Base-by-base conservation (phyloP, 2,113 vertebrate species). In the Ramphastos sulfuratus region DNA sequence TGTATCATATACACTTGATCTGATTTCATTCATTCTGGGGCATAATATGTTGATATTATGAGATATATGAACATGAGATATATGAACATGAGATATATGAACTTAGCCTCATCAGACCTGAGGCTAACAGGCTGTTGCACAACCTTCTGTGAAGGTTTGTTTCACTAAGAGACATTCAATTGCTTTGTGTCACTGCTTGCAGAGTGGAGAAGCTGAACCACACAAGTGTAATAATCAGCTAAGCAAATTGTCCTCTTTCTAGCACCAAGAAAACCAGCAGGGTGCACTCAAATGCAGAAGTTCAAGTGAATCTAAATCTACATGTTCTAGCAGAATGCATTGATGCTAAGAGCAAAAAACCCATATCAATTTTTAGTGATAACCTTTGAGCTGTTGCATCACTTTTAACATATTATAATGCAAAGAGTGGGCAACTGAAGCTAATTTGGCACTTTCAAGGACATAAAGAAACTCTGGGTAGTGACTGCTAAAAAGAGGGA, bases 211-310 rank as follows among this genome's bases (percentile, higher is more conserved):
- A 92, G 46, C 42, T 24, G 42, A 89, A 93, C 7, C 5, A 74
- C 27, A 19, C 1, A 3, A 89, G 44, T n/a, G 4, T 48, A 69
- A 64, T 44, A 69, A 28, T 63, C 35, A 69, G 48, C n/a, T 67
- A 58, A 70, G 63, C 86, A 78, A n/a, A 19, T 21, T 56, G 66
- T 55, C 24, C 31, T 70, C 15, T 82, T 87, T 80, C 54, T 87
- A 81, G 54, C 48, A 81, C 3, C 66, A 19, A 64, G 69, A 89
- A 95, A 96, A 82, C 94, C 96, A 96, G 94, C 82, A 96, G 94
- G 87, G 92, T 94, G 95, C 95, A 96, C 89, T 96, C 92, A 93
- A 92, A 96, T 87, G 60, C 95, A 94, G 58, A 96, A 91, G 30
- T 93, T 96, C 52, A 73, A 87, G 60, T 56, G 79, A 73, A 87